These are phyloP conservation scores for Ardeotis arabs DNA, from an alignment of 2,113 vertebrate genomes.

Conservation along the genomic window DNA sequence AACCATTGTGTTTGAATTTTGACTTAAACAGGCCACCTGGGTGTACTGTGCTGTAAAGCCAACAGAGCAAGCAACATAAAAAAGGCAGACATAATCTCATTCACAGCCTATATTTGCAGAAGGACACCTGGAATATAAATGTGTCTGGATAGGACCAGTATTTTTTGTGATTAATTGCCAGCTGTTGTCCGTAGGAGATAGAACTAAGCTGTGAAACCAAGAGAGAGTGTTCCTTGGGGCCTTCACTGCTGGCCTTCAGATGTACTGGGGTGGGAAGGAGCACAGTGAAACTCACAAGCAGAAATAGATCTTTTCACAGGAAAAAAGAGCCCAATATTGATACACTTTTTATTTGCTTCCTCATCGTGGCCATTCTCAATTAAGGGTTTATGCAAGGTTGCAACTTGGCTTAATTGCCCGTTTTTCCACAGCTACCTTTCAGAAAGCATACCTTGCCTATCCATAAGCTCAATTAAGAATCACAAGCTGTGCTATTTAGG, in stretches of 20 bases:
- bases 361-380: not conserved
- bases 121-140: constrained; percentile 59
- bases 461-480: not conserved
- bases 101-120: constrained; percentile 35
- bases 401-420: not conserved
- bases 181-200: not conserved
- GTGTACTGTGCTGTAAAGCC: constrained; percentile 43
- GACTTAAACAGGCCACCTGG: constrained; percentile 48
- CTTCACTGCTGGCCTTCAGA: not conserved
- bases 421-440: not conserved
- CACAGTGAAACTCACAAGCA: not conserved
- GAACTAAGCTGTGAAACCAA: not conserved
- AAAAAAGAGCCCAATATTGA: not conserved
- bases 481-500: not conserved
- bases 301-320: not conserved
- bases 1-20: constrained; percentile 42
- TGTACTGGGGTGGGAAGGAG: not conserved
- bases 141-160: not conserved
- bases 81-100: constrained; percentile 60
- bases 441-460: not conserved
- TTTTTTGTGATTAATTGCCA: constrained; percentile 35
- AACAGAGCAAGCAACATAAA: constrained; percentile 43
- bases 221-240: not conserved
- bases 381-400: not conserved
- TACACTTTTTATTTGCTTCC: not conserved